Percentiles rank a stretch among this genome's conserved stretches.
Evolutionary conservation across 2,888 invertebrate species (phyloP).

Genomic region (Drosophila stalkeri): DNA sequence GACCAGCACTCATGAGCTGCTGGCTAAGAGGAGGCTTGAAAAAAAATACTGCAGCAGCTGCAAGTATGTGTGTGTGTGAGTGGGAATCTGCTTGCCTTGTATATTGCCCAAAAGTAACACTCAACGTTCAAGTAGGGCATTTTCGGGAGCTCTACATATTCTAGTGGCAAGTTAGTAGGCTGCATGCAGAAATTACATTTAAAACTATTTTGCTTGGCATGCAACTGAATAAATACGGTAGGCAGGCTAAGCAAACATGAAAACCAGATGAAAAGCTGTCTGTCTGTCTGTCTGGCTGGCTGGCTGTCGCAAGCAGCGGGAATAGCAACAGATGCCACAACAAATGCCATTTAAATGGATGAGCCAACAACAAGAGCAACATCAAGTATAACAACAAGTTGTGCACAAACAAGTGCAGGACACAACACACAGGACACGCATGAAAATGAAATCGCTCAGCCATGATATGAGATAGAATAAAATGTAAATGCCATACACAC

Average conservation of each 20-base stretch:
- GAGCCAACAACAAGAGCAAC: conserved; percentile 43
- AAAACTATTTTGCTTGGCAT: conserved; percentile 70
- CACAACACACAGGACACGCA: conserved; percentile 57
- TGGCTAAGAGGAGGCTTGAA: conserved; percentile 34
- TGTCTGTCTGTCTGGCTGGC: background rate
- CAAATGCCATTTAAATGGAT: conserved; percentile 66
- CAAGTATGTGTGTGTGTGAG: conserved; percentile 23
- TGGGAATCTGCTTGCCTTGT: conserved; percentile 19
- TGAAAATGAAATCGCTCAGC: conserved; percentile 65
- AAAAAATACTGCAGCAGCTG: conserved; percentile 26
- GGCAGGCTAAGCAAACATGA: conserved; percentile 54
- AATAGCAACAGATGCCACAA: conserved; percentile 75
- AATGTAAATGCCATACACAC: conserved; percentile 54
- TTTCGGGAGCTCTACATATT: conserved; percentile 56
- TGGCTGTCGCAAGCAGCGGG: conserved; percentile 13
- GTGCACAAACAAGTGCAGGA: conserved; percentile 41
- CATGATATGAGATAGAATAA: conserved; percentile 69
- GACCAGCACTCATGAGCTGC: conserved; percentile 62
- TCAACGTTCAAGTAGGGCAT: conserved; percentile 60
- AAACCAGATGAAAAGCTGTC: conserved; percentile 60
- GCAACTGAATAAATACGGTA: conserved; percentile 53
- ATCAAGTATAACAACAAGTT: conserved; percentile 45
- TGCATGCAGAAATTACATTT: conserved; percentile 72
- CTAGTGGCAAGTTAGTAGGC: conserved; percentile 59
- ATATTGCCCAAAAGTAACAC: conserved; percentile 78